Evolutionary conservation across 2,888 invertebrate genomes (phyloP).

Genomic region (Nephrotoma guestfalica): DNA sequence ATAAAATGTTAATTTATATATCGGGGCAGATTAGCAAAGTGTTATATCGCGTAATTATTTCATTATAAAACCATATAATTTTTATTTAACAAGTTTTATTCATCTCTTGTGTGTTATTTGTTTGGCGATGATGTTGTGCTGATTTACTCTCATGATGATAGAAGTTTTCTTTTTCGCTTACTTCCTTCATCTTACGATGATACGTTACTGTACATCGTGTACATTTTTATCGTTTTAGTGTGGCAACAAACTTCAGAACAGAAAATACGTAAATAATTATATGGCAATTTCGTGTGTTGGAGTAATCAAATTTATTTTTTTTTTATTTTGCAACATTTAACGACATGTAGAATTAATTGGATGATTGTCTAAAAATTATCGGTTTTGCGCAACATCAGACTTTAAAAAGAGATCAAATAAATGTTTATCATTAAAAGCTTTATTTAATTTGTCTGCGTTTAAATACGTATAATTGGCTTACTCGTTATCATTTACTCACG

Average conservation of each 20-base stretch:
- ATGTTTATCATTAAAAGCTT: too few relatives aligned
- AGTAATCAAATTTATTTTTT: neutral
- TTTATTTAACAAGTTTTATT: neutral
- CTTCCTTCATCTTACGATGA: neutral
- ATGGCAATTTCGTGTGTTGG: neutral
- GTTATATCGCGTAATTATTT: constrained; percentile 2
- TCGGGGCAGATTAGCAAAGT: neutral
- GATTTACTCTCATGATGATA: neutral
- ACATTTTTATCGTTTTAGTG: neutral
- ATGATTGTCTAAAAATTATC: neutral
- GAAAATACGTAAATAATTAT: neutral
- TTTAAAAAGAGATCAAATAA: too few relatives aligned
- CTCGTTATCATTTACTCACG: too few relatives aligned
- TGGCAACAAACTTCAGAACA: neutral
- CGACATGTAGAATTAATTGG: neutral
- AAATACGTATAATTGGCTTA: too few relatives aligned
- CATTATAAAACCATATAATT: neutral
- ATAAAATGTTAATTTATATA: neutral
- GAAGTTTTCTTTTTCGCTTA: neutral
- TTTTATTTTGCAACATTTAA: neutral
- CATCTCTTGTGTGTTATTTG: neutral
- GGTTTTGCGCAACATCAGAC: neutral
- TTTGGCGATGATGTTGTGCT: neutral
- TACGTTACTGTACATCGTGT: neutral
- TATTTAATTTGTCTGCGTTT: too few relatives aligned